phyloP scores from a whole-genome alignment of 2,888 invertebrate species.

The Erebia ligea region DNA sequence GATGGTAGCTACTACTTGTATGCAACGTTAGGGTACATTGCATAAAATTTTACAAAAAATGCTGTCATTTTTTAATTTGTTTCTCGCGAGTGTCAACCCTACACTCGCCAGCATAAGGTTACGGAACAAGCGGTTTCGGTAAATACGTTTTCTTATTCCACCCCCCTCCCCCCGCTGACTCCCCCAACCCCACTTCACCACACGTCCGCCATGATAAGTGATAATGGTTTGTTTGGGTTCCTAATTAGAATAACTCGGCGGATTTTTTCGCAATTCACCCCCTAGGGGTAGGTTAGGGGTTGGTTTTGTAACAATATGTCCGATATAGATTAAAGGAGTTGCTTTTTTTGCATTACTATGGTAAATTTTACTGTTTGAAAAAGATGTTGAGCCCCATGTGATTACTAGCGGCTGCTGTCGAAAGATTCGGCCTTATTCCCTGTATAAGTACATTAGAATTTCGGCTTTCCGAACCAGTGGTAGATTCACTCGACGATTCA shows the following conservation, averaged over 20 bases:
- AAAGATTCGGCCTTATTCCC: no score
- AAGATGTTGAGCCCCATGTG: no score
- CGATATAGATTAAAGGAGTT: background rate
- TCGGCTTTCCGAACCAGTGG: no score
- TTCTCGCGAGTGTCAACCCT: conserved; percentile 54
- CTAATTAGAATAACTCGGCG: conserved; percentile 57
- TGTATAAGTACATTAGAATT: no score
- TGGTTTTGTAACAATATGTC: background rate
- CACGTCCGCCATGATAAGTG: conserved; percentile 43
- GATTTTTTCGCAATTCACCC: conserved; percentile 32
- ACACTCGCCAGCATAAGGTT: conserved; percentile 63
- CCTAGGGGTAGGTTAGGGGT: background rate
- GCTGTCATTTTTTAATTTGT: no score
- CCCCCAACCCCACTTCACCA: conserved; percentile 32
- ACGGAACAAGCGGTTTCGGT: conserved; percentile 66
- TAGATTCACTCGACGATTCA: no score
- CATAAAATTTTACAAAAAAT: no score
- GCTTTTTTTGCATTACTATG: no score
- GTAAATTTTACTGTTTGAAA: no score
- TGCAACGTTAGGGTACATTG: no score
- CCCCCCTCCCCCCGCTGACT: conserved; percentile 32
- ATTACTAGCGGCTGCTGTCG: no score
- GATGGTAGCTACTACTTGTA: no score
- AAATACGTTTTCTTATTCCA: conserved; percentile 71
- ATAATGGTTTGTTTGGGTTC: conserved; percentile 62